These are phyloP conservation scores for Oryctes rhinoceros DNA, from an alignment of 1,140 invertebrate genomes.

Conservation along the genomic window DNA sequence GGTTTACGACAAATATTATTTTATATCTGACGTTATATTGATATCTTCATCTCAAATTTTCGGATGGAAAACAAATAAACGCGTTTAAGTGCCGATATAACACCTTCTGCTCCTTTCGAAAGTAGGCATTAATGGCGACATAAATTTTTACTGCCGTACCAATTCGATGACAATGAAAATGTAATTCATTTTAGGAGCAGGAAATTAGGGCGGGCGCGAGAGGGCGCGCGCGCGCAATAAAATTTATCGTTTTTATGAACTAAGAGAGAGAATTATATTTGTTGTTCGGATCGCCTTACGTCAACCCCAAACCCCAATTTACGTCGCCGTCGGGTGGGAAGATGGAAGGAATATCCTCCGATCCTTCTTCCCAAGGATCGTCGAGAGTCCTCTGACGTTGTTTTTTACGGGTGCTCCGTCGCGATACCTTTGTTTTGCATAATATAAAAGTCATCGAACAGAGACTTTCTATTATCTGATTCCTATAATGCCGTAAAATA, in stretches of 20 bases:
- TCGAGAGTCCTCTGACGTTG: neutral
- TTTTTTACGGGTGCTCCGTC: neutral
- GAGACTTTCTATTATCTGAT: slow-evolving; percentile 36
- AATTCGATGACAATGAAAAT: neutral
- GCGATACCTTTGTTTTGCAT: slow-evolving; percentile 34
- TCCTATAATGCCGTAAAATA: slow-evolving; percentile 35
- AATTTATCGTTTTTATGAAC: neutral
- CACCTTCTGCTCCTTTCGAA: neutral
- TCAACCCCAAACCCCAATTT: neutral
- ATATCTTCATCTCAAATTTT: too few relatives aligned
- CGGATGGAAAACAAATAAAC: slow-evolving; percentile 40
- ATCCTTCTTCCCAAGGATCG: neutral
- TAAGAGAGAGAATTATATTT: slow-evolving; percentile 1
- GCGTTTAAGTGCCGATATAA: neutral
- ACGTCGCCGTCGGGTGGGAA: neutral
- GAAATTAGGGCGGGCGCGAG: neutral
- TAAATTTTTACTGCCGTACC: slow-evolving; percentile 25
- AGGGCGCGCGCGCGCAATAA: neutral
- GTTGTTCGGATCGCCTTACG: neutral
- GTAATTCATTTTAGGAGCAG: slow-evolving; percentile 14
- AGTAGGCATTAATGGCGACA: neutral
- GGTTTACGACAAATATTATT: too few relatives aligned
- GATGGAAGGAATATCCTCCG: neutral
- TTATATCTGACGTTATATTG: too few relatives aligned
- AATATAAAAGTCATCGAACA: slow-evolving; percentile 36